Evolutionary conservation across 2,888 invertebrate genomes (phyloP), one percentile per base, ranked within the genome.

Genomic region (Metalampra italica): DNA sequence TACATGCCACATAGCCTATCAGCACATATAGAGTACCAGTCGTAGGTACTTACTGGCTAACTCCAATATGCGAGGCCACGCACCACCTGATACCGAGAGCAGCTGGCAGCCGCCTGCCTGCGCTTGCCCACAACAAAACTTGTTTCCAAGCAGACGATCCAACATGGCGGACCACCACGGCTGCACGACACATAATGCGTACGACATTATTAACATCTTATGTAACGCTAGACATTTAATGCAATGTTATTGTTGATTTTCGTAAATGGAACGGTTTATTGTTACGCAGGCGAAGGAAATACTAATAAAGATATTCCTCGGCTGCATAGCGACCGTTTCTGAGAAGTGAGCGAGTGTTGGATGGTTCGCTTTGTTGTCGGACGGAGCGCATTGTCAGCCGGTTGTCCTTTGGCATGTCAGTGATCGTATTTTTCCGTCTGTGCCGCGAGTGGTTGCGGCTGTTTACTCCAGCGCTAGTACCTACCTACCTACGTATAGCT

Each of bases 71-170:
- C 78, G 75, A 80, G 79, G 80, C 77, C 79, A 73, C 81, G 67
- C 71, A 81, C 80, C 87, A 87, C 84, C 86, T 86, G 87, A 87
- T 83, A 73, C n/a, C 68, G 68, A 75, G 68, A 75, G 73, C 45
- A 65, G 85, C 82, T 85, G 86, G 76, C 83, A 68, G 79, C 79
- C 84, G 83, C 81, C 75, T 75, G 77, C 66, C 71, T 76, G 75
- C 76, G 78, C 72, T 70, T 77, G 79, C 72, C 74, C 74, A 74
- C 74, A 71, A 75, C 77, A 64, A 84, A 88, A 87, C 87, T 82
- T 65, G 87, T 88, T 87, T 85, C 70, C 64, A 78, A 78, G 74
- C 79, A 83, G 71, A 77, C 78, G 74, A 70, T 76, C 67, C 78
- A 80, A 82, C 74, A 83, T 82, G 82, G 80, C 82, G 66, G 79